Evolutionary conservation across 30 jellyfish, hydroid and myxozoan species (phyloP), one percentile per base, ranked within the genome.

Genomic region (Aurelia sp.): DNA sequence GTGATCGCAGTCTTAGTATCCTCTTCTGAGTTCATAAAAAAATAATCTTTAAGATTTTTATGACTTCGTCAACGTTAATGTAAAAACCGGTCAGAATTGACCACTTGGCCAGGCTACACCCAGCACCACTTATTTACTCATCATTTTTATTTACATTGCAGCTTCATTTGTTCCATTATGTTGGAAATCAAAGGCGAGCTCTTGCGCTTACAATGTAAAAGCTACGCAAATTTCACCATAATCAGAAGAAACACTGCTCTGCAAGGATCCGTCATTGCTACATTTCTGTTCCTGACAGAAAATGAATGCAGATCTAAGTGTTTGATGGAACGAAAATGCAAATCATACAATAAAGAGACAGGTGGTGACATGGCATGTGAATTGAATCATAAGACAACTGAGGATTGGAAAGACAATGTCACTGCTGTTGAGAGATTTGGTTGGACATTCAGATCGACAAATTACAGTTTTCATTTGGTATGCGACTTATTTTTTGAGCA

Each of bases 241-340:
- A 8, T 63, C 6, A 63, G 1, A 19, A 63, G 18, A 2, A 20
- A 20, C 41, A 21, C 41, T 64, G 75, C 75, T 64, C 41, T 64
- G 6, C 75, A 64, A 64, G 75, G 75, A 64, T 64, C 75, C 55
- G 75, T 64, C 75, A 64, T 64, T 21, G 13, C 75, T 38, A 64
- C 75, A 8, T 64, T 64, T 6, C 19, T 13, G 19, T 21, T 13
- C 41, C 33, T 21, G 3, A 44, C 19, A 21, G 75, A 21, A 0
- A 44, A 64, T 64, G 16, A 18, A 64, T 64, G 75, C 15, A 44
- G 18, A 64, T 38, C 16, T 18, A 64, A 20, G 16, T 64, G 75
- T 20, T 19, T 64, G 51, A 13, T 64, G 75, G 41, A 64, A 21
- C 53, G 52, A 17, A 5, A 13, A 13, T 64, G 75, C 41, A 64